phyloP scores from a whole-genome alignment of 64 coral and sea anemone genomes.

The Orbicella faveolata region DNA sequence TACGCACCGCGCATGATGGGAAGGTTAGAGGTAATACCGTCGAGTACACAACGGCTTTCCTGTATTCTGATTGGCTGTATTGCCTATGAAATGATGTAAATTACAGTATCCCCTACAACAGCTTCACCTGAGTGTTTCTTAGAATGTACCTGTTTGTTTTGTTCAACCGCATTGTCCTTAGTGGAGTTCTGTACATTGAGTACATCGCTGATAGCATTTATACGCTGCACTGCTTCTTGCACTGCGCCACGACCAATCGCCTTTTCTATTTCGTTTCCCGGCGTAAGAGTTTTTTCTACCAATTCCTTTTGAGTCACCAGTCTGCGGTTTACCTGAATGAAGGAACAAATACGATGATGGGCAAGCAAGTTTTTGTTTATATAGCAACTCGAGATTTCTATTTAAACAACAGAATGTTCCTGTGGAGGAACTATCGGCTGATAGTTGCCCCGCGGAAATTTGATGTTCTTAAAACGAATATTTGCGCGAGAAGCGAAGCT shows the following conservation, averaged over 20 bases:
- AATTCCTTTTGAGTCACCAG: background rate
- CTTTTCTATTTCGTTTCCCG: conserved; percentile 19
- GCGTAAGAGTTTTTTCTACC: background rate
- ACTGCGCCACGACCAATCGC: conserved; percentile 4
- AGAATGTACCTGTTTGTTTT: background rate
- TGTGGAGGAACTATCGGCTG: too few relatives aligned
- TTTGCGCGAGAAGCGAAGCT: too few relatives aligned
- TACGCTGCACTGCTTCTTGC: background rate
- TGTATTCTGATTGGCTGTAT: too few relatives aligned
- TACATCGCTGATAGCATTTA: conserved; percentile 7
- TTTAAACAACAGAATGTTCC: too few relatives aligned
- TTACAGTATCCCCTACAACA: background rate
- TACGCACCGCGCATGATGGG: too few relatives aligned
- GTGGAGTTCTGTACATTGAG: conserved; percentile 7
- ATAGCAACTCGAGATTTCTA: too few relatives aligned
- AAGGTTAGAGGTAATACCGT: too few relatives aligned
- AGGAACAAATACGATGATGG: background rate
- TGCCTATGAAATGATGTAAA: too few relatives aligned
- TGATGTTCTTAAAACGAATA: too few relatives aligned
- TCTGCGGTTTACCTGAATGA: conserved; percentile 8
- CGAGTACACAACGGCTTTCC: too few relatives aligned
- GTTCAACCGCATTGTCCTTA: background rate
- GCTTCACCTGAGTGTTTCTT: too few relatives aligned
- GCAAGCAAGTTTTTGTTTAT: background rate
- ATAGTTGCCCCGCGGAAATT: too few relatives aligned